A percentile compares a stretch with the other conserved stretches of the same genome.
phyloP scores from a whole-genome alignment of 2,797 vertebrate genomes.

The Oryzias dopingdopingensis region DNA sequence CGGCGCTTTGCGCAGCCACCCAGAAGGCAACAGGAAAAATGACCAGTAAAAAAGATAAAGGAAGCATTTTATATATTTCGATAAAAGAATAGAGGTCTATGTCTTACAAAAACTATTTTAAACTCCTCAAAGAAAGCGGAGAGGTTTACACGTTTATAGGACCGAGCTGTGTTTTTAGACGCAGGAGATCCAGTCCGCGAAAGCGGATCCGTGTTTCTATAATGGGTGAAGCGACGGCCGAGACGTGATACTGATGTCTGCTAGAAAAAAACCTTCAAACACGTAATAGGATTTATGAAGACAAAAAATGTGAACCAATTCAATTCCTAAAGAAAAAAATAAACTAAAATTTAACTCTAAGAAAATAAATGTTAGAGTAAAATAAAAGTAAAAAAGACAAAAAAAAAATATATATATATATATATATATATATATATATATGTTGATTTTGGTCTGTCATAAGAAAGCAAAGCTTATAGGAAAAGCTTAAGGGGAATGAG shows the following conservation, averaged over 20 bases:
- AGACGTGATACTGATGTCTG: conserved; percentile 47
- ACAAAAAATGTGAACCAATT: background rate
- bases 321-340: too few species aligned
- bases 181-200: conserved; percentile 26
- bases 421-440: too few species aligned
- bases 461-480: too few species aligned
- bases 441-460: too few species aligned
- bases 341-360: too few species aligned
- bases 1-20: conserved; percentile 49
- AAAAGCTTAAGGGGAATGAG: too few species aligned
- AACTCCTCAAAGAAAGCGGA: conserved; percentile 27
- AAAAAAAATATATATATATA: too few species aligned
- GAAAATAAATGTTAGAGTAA: too few species aligned
- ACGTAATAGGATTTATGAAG: background rate
- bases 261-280: conserved; percentile 18
- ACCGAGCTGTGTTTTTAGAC: conserved; percentile 4
- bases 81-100: background rate
- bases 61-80: conserved; percentile 44
- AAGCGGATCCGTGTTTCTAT: conserved; percentile 64
- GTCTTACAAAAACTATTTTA: background rate
- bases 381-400: too few species aligned
- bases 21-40: conserved; percentile 57
- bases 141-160: background rate
- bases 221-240: conserved; percentile 38
- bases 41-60: conserved; percentile 49